phyloP scores from a whole-genome alignment of 64 coral and sea anemone species.

The Astreopora myriophthalma region DNA sequence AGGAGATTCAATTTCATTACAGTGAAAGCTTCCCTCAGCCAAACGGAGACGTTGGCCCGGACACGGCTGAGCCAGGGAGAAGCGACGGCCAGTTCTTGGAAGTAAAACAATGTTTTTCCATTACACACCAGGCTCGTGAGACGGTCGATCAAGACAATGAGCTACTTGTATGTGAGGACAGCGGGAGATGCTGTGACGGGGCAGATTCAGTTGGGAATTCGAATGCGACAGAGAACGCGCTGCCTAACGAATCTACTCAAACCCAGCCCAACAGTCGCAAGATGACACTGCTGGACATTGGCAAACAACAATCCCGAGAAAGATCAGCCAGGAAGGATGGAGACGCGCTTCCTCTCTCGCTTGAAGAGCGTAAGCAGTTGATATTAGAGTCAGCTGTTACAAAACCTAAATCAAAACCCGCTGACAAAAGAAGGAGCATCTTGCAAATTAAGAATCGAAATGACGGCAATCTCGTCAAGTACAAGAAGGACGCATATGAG shows the following conservation, averaged over 20 bases:
- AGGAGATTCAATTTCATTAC: neutral
- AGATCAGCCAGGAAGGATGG: neutral
- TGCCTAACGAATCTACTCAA: neutral
- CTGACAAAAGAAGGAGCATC: constrained; percentile 31
- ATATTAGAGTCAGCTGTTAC: neutral
- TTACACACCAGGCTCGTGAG: neutral
- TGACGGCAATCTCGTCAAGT: constrained; percentile 26
- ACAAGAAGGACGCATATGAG: constrained; percentile 25
- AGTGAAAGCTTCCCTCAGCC: neutral
- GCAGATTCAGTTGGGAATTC: neutral
- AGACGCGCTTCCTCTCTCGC: neutral
- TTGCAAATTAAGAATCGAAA: constrained; percentile 35
- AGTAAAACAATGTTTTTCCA: neutral
- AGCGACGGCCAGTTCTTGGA: neutral
- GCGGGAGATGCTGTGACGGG: too few species aligned
- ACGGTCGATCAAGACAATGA: neutral
- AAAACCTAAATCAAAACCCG: constrained; percentile 23
- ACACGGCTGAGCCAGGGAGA: too few species aligned
- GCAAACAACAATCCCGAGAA: constrained; percentile 13
- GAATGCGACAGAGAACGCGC: neutral
- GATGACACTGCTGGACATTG: constrained; percentile 22
- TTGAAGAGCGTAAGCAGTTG: constrained; percentile 11
- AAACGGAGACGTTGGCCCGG: neutral
- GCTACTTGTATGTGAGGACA: neutral
- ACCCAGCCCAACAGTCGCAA: neutral